Evolutionary conservation across 2,797 vertebrate species (phyloP), one percentile per base, ranked within the genome.

Genomic region (Lophius americanus): DNA sequence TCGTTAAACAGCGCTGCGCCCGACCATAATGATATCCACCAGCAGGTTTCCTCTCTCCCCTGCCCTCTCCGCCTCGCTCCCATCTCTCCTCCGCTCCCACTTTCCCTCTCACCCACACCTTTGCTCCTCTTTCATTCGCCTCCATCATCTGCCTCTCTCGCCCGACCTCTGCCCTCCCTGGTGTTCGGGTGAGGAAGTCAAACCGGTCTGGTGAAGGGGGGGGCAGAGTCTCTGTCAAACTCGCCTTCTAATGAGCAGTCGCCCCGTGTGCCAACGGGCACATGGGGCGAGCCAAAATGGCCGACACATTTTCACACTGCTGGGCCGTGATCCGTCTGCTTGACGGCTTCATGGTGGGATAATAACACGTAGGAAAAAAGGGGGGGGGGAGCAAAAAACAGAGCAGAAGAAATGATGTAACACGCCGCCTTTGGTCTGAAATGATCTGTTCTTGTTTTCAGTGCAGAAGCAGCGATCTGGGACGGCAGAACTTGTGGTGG

Each of bases 251-350:
- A 92, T 90, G 91, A 92, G 91, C 85, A 81, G 76, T 75, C 64
- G 73, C 89, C 82, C 87, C 70, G 80, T 48, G 57, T 81, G 89
- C 83, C 79, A 71, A 76, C 77, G 32, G n/a, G n/a, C n/a, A n/a
- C n/a, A n/a, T n/a, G n/a, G n/a, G n/a, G n/a, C n/a, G 78, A 89
- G 85, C 80, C 84, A 89, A 91, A 86, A 90, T 89, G 88, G 83
- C 86, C 66, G 86, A 75, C 80, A 64, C 80, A 74, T 88, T 23
- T 90, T 89, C 81, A 78, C 79, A 75, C 71, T 54, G 60, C 81
- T 56, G 73, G 59, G 78, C 77, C 83, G 81, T 81, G 78, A 86
- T 86, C 76, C 82, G 78, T 73, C 55, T 35, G 66, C 49, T 79
- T 61, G 70, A 81, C 59, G 64, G 51, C 51, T 70, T 85, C 37